A percentile compares a stretch with the other conserved stretches of the same genome.
Evolutionary conservation across 2,888 invertebrate species (phyloP).

Genomic region (Oscheius sp.): DNA sequence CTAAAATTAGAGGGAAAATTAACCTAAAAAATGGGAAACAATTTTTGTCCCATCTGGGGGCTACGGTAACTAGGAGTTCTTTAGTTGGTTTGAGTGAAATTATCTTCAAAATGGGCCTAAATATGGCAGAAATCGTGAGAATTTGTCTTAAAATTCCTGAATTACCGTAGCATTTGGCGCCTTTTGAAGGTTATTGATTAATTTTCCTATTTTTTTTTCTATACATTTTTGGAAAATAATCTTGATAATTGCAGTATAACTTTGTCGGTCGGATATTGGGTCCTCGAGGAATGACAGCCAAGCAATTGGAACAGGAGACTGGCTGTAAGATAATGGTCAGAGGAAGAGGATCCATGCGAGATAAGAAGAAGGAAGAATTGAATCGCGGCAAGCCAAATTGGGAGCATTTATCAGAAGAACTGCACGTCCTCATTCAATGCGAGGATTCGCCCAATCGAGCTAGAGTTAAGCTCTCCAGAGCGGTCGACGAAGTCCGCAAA

Average conservation of each 20-base stretch:
- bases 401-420: slow-evolving; percentile 98
- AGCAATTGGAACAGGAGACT: slow-evolving; percentile 99
- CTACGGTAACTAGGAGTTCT: no score
- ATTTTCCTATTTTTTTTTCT: neutral
- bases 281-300: slow-evolving; percentile 99
- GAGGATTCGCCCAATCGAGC: slow-evolving; percentile 98
- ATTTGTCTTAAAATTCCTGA: no score
- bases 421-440: slow-evolving; percentile 96
- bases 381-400: slow-evolving; percentile 99
- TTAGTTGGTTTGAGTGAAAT: no score
- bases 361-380: slow-evolving; percentile 81
- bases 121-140: no score
- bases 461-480: slow-evolving; percentile 89
- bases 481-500: slow-evolving; percentile 97
- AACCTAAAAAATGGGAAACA: no score
- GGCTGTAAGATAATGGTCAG: slow-evolving; percentile 99
- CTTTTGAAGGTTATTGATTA: no score
- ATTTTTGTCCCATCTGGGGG: no score
- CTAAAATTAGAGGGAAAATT: no score
- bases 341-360: slow-evolving; percentile 65
- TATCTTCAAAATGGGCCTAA: no score
- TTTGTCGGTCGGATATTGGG: slow-evolving; percentile 99
- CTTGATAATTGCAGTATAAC: slow-evolving; percentile 99
- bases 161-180: no score
- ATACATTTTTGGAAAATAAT: slow-evolving; percentile 86